A percentile compares a stretch with the other conserved stretches of the same genome.
These are phyloP conservation scores for Caenorhabditis panamensis DNA, from an alignment of 2,888 invertebrate species.

Conservation along the genomic window DNA sequence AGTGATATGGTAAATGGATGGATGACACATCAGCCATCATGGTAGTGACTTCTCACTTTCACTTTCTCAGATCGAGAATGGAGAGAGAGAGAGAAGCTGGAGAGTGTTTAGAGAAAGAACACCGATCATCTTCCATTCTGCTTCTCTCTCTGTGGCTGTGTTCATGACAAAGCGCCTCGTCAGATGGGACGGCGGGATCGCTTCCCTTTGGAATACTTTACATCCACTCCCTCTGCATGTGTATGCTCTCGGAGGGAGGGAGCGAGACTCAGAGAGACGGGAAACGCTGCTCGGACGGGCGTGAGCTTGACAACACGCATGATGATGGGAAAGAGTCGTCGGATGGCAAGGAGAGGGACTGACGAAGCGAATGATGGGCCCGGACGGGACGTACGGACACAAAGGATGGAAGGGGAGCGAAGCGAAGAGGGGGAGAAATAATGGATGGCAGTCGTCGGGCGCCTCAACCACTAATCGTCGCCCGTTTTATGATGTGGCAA, in stretches of 20 bases:
- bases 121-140: not conserved
- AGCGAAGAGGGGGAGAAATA: constrained; percentile 6
- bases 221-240: constrained; percentile 34
- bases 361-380: constrained; percentile 44
- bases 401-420: constrained; percentile 1
- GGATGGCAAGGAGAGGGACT: constrained; percentile 35
- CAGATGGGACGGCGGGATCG: constrained; percentile 30
- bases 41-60: constrained; percentile 16
- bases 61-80: not conserved
- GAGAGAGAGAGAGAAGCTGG: not conserved
- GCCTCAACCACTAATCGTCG: constrained; percentile 15
- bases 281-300: constrained; percentile 56
- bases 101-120: not conserved
- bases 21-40: constrained; percentile 1
- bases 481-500: constrained; percentile 15
- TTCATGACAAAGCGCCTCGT: constrained; percentile 31
- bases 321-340: constrained; percentile 55
- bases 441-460: constrained; percentile 15
- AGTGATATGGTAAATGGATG: not conserved
- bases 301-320: constrained; percentile 60
- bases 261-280: constrained; percentile 43
- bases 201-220: constrained; percentile 55
- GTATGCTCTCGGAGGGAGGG: constrained; percentile 25
- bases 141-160: not conserved
- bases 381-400: not conserved